Conservation (phyloP, 2,888 invertebrate genomes). For the Idaea aversata region DNA sequence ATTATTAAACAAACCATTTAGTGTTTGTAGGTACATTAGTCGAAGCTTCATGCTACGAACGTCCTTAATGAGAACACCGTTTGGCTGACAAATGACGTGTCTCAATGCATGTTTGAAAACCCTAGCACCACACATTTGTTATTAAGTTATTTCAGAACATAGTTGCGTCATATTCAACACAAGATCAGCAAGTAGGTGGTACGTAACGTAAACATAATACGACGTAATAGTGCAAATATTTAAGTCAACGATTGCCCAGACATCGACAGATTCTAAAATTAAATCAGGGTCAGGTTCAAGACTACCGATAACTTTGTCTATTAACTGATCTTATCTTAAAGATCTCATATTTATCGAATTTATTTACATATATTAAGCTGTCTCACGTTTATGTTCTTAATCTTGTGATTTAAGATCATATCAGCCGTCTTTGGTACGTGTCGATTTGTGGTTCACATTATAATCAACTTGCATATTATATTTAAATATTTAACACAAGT, state of each 20-base stretch:
- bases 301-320: neutral
- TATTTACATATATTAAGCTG: neutral
- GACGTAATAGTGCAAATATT: constrained; percentile 2
- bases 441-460: neutral
- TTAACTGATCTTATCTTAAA: neutral
- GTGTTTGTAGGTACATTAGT: too few species aligned
- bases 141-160: constrained; percentile 18
- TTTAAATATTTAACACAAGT: neutral
- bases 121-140: neutral
- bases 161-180: constrained; percentile 41
- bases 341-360: neutral
- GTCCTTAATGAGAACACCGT: neutral
- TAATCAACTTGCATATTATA: neutral
- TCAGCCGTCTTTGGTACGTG: too few species aligned
- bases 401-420: neutral
- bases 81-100: neutral
- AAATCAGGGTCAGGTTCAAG: constrained; percentile 6
- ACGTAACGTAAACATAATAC: neutral
- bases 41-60: too few species aligned
- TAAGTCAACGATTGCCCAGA: constrained; percentile 23
- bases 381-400: neutral
- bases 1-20: neutral
- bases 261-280: constrained; percentile 9
- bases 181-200: constrained; percentile 3
- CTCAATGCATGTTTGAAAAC: neutral